A percentile compares a stretch with the other conserved stretches of the same genome.
Conservation (phyloP, 1,140 invertebrate species). For the Gonatopus flavifemur region DNA sequence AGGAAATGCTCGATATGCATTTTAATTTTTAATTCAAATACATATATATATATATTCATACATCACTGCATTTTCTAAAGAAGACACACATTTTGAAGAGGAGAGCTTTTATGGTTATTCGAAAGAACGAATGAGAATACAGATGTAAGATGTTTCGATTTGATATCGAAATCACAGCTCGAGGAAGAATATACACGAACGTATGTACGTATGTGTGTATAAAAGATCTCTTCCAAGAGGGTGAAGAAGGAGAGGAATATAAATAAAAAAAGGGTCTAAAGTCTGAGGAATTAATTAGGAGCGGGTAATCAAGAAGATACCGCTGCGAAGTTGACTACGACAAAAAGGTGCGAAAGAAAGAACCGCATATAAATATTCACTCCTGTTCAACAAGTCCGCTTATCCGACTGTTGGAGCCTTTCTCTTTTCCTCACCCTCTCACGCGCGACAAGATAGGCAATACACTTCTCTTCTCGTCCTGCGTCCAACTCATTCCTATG, state of each 20-base stretch:
- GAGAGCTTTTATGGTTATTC: too few species aligned
- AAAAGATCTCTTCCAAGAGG: too few species aligned
- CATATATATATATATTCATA: too few species aligned
- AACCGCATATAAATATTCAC: constrained; percentile 51
- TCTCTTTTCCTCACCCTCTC: constrained; percentile 4
- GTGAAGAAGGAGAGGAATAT: constrained; percentile 21
- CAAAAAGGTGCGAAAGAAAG: constrained; percentile 48
- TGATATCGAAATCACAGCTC: too few species aligned
- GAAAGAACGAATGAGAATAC: too few species aligned
- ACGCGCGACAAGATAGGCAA: too few species aligned
- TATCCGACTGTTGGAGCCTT: constrained; percentile 40
- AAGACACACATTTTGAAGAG: too few species aligned
- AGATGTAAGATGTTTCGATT: too few species aligned
- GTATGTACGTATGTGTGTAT: constrained; percentile 25
- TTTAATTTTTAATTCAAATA: too few species aligned
- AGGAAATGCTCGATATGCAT: too few species aligned
- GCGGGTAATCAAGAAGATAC: constrained; percentile 54
- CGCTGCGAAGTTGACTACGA: constrained; percentile 34
- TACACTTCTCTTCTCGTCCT: constrained; percentile 3
- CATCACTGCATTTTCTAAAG: too few species aligned
- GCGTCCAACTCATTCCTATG: too few species aligned
- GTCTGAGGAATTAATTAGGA: constrained; percentile 55
- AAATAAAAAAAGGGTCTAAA: constrained; percentile 55
- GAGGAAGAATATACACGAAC: constrained; percentile 11
- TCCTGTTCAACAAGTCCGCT: constrained; percentile 51